Conservation (phyloP, 2,888 invertebrate species). For the Metellina segmentata region DNA sequence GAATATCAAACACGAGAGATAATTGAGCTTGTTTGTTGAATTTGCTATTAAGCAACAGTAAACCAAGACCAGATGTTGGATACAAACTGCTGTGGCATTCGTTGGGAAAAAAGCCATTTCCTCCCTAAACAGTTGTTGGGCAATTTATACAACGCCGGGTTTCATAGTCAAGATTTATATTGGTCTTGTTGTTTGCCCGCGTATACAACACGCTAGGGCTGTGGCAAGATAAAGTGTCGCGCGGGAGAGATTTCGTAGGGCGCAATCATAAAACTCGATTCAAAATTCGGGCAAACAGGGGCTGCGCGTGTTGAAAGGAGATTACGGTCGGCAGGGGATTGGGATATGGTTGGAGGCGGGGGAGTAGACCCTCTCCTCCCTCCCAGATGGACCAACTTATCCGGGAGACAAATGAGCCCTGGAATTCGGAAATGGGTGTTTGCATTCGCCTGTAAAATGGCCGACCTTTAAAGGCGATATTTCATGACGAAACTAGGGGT, state of each 20-base stretch:
- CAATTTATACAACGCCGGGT: background rate
- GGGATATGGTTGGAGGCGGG: too few species aligned
- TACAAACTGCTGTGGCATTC: too few species aligned
- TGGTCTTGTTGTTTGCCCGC: background rate
- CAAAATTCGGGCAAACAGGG: background rate
- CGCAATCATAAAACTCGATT: background rate
- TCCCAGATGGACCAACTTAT: background rate
- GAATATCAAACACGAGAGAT: too few species aligned
- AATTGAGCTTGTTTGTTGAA: too few species aligned
- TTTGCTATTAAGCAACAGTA: too few species aligned
- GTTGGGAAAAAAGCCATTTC: background rate
- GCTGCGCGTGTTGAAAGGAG: background rate
- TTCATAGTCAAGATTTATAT: background rate
- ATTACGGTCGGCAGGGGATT: background rate
- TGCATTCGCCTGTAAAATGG: background rate
- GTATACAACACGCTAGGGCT: background rate
- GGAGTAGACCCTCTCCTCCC: too few species aligned
- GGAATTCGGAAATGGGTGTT: background rate
- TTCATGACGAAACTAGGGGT: too few species aligned
- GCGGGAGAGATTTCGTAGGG: background rate
- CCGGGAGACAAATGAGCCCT: background rate
- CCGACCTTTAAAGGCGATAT: too few species aligned
- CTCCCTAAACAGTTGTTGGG: background rate
- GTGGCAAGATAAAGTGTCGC: background rate
- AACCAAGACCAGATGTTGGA: too few species aligned